Evolutionary conservation across 2,888 invertebrate genomes (phyloP), one percentile per base, ranked within the genome.

Genomic region (Cryptocephalus moraei): DNA sequence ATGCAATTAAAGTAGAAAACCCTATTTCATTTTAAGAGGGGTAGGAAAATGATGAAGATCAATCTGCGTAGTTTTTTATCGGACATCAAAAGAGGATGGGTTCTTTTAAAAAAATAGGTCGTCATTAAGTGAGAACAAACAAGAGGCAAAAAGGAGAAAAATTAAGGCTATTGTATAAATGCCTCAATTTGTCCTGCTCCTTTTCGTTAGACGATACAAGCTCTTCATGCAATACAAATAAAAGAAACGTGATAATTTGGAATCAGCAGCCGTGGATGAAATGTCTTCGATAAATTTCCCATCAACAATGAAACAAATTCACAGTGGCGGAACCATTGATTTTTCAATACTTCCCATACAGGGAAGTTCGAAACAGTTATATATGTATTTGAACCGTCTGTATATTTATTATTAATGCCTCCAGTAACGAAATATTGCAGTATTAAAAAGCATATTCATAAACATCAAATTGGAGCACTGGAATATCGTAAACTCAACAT

Each of bases 201-300:
- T 54, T 55, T 55, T 54, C 55, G 49, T 52, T 46, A 32, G 31
- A 46, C 49, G 51, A 50, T 48, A 12, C 44, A 45, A 45, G 47
- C 55, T 56, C 58, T 55, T 58, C 53, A 56, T 56, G 45, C 49
- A 49, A 52, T 48, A 43, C 43, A 32, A 10, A 61, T 57, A 64
- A 65, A 64, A n/a, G n/a, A 62, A 63, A 64, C 53, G 59, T 53
- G 63, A 65, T 65, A 65, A 66, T 65, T 63, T 56, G 58, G 58
- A 62, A 63, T 65, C 62, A 58, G 58, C 59, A 61, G 57, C 56
- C 55, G 53, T 45, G 50, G 48, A 54, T 59, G 55, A 64, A 65
- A 66, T 65, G 64, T 51, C 49, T 33, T 51, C 62, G 52, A 67
- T 68, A 68, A 68, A 67, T 67, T 66, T 56, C 56, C 57, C 58